These are phyloP conservation scores for Acipenser oxyrinchus DNA, from an alignment of 2,797 vertebrate species.

Conservation along the genomic window DNA sequence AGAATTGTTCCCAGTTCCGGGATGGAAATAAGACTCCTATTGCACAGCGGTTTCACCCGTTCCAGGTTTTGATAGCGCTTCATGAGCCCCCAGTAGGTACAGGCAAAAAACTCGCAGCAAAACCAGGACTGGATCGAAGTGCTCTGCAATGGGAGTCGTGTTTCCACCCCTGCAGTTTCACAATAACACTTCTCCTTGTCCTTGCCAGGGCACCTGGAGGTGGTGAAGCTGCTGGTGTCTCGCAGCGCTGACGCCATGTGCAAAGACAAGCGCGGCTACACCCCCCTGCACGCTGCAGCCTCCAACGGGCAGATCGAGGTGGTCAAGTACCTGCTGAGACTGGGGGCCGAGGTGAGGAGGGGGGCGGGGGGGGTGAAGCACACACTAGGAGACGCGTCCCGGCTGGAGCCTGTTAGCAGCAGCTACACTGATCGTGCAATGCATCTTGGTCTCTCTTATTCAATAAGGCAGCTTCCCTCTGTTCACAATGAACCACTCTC, in stretches of 20 bases:
- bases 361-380: constrained; percentile 6
- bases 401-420: not conserved
- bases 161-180: too few species aligned
- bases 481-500: too few species aligned
- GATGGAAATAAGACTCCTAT: too few species aligned
- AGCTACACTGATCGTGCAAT: not conserved
- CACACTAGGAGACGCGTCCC: constrained; percentile 13
- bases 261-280: constrained; percentile 90
- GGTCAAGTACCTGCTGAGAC: constrained; percentile 82
- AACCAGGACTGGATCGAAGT: too few species aligned
- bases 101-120: too few species aligned
- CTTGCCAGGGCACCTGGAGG: constrained; percentile 78
- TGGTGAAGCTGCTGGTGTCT: constrained; percentile 86
- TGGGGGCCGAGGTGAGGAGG: constrained; percentile 76
- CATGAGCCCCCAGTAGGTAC: too few species aligned
- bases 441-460: constrained; percentile 6
- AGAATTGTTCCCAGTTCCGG: too few species aligned
- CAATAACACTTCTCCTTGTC: not conserved
- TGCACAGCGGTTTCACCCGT: too few species aligned
- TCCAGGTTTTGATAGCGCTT: too few species aligned
- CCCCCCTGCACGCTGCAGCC: constrained; percentile 85
- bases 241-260: constrained; percentile 80
- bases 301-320: constrained; percentile 88
- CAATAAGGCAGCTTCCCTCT: too few species aligned
- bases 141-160: too few species aligned